Base-by-base conservation (phyloP, 1,140 invertebrate genomes). In the Sarcophaga bullata region DNA sequence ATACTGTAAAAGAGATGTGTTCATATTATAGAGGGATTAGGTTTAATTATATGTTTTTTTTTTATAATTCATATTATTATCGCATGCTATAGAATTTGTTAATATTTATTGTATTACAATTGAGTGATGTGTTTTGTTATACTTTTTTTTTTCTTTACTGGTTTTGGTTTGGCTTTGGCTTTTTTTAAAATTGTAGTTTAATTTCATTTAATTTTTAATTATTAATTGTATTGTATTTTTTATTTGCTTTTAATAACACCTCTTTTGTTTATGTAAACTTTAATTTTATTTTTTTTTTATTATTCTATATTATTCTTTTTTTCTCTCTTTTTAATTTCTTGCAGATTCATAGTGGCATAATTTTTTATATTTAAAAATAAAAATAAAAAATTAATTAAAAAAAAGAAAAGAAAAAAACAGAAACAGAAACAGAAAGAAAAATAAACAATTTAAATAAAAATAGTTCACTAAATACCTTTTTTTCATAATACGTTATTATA, bases 281-380 rank as follows among this genome's bases (percentile, higher is more conserved):
- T 48, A 80, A 52, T 46, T 80, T 47, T 62, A 10, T 52, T 80
- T 80, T 80, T 80, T 80, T 47, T 62, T 76, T 81, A 52, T 83
- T 49, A 81, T 37, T 83, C 80, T 80, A 73, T 75, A 37, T 81
- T 76, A 54, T 81, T 62, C 73, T 82, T 81, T 84, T 52, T 83
- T 83, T 50, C 76, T 50, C 19, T 37, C 46, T 80, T 73, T 75
- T 83, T 83, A 81, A 81, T 81, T 83, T 83, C 73, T 84, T 84
- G 81, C 83, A 84, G 83, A 82, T 82, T 82, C 83, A 84, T 84
- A 84, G 83, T 84, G 83, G 81, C 83, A 82, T 84, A 84, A 62
- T 80, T 80, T 83, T 54, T 78, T 81, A 80, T 52, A 68, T 62
- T 73, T 81, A 15, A 58, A 54, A 48, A 50, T 81, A 15, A 58